phyloP scores from a whole-genome alignment of 2,113 vertebrate species.

The Tachysurus fulvidraco region DNA sequence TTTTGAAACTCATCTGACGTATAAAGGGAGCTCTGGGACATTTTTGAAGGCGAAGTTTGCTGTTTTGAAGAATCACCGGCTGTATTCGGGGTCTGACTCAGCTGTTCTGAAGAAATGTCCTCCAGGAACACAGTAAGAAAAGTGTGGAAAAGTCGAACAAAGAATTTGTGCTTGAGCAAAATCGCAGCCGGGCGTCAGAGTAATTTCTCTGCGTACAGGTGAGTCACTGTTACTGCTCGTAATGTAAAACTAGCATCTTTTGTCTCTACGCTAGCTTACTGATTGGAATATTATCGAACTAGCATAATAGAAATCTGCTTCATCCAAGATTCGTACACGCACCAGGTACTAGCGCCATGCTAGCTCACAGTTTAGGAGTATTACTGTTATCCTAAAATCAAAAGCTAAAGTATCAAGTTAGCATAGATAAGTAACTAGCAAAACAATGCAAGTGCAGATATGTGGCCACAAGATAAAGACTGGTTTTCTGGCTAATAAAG shows the following conservation, averaged over 20 bases:
- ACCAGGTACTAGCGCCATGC: background rate
- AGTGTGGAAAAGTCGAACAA: background rate
- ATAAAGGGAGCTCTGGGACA: slow-evolving; percentile 23
- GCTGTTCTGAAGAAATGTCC: background rate
- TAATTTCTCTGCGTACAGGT: background rate
- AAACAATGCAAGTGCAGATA: background rate
- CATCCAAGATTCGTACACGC: background rate
- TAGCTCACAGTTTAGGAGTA: background rate
- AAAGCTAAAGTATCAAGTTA: background rate
- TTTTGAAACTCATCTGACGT: slow-evolving; percentile 22
- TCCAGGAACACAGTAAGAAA: background rate
- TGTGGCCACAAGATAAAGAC: background rate
- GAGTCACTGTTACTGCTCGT: background rate
- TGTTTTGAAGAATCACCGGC: slow-evolving; percentile 8
- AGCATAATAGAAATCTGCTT: background rate
- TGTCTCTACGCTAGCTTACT: too few species aligned
- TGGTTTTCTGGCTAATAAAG: background rate
- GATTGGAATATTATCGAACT: background rate
- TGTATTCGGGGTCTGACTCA: slow-evolving; percentile 10
- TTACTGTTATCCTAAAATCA: background rate
- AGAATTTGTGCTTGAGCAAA: background rate
- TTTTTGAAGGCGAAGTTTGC: background rate
- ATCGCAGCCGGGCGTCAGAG: background rate
- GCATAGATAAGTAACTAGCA: background rate
- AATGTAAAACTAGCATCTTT: background rate